Evolutionary conservation across 35 echinoderm and acorn worm genomes (phyloP), one percentile per base, ranked within the genome.

Genomic region (Heliocidaris tuberculata): DNA sequence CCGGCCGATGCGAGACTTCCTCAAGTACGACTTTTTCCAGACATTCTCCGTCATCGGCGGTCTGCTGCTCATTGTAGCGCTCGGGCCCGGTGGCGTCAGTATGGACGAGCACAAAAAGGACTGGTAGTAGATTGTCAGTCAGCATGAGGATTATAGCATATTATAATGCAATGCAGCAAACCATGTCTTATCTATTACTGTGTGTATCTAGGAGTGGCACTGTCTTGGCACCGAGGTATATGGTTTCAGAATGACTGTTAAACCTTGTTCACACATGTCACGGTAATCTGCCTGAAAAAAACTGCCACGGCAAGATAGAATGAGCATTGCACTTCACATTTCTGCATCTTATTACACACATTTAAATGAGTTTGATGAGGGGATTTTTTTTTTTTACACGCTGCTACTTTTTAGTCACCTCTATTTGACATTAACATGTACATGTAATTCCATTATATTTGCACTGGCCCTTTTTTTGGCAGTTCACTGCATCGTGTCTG

Each of bases 11-110:
- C 95, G 98, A 27, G 98, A 99, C 93, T 99, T 99, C 96, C 96
- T 99, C 15, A 99, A 99, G 93, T 99, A 99, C 59, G 98, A 99
- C 94, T 99, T 99, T 94, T 99, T 99, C 98, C 98, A 99, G 86
- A 99, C 98, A 78, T 97, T 99, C 88, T 99, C 98, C 1, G 98
- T 99, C 21, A 96, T 99, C 35, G 98, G 98, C 0, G 98, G 98
- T 15, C 85, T 99, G 49, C 95, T 99, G 7, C 88, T 99, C 19
- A 96, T 99, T 8, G 98, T 99, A 48, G 98, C 98, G 1, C 59
- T 99, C 30, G 98, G 98, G 7, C 98, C 98, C 30, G 98, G 98
- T 13, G 98, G 98, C 12, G 98, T 99, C 32, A 99, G 98, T 86
- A 94, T 99, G 93, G 98, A 99, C 87, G 98, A 99, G 93, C 98